Conservation (phyloP, 2,113 vertebrate species). For the Desmodus rotundus region DNA sequence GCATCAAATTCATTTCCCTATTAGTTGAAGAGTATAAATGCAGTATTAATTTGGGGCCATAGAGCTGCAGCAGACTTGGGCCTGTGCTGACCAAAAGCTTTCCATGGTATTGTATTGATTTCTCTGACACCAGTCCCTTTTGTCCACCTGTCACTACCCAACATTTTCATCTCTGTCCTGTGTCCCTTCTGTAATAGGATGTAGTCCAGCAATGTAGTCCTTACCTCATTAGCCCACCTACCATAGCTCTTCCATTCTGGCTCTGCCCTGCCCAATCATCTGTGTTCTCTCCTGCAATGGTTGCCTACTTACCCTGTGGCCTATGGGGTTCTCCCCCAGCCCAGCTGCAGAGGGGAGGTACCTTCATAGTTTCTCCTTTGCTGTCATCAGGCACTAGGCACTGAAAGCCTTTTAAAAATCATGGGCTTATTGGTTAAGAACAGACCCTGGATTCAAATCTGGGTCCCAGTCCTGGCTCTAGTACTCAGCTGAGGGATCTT, state of each 20-base stretch:
- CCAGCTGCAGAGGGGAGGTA: background rate
- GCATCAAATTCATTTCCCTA: background rate
- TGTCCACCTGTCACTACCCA: background rate
- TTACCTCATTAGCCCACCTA: background rate
- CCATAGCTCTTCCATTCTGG: background rate
- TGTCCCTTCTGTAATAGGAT: background rate
- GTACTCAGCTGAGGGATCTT: background rate
- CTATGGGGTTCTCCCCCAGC: background rate
- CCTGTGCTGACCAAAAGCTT: background rate
- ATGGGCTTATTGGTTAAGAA: background rate
- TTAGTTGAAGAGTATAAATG: background rate
- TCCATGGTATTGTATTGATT: background rate
- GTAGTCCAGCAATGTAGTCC: background rate
- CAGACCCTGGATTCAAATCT: background rate
- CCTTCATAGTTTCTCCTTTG: background rate
- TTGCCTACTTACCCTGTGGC: background rate
- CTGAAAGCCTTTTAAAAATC: background rate
- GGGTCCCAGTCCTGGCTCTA: background rate
- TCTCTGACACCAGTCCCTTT: background rate
- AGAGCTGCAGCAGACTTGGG: background rate
- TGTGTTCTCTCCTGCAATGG: background rate
- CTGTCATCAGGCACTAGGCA: background rate
- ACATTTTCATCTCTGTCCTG: background rate
- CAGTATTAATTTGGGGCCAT: background rate
- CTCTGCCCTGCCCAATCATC: background rate